Conservation (phyloP, 2,797 vertebrate genomes). For the Paguma larvata region DNA sequence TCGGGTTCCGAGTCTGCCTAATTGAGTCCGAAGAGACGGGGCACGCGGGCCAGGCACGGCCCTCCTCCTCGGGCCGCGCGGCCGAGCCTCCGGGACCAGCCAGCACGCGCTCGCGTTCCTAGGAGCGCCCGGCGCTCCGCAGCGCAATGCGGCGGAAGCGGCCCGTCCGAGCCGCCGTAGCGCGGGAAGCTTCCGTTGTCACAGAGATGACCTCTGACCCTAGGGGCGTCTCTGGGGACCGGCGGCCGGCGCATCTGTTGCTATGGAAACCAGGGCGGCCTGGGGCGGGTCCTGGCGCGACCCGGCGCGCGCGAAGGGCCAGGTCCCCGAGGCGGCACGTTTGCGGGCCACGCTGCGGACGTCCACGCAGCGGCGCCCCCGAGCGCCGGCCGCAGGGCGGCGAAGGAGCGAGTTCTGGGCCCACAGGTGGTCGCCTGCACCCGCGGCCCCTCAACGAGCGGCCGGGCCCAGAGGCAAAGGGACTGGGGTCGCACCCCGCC, state of each 20-base stretch:
- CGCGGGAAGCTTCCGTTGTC: conserved; percentile 68
- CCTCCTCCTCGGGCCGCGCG: fast-evolving
- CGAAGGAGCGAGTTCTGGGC: not conserved
- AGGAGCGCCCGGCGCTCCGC: fast-evolving
- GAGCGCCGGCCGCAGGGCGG: not conserved
- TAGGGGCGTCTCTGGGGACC: fast-evolving
- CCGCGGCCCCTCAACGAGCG: fast-evolving
- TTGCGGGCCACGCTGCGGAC: fast-evolving
- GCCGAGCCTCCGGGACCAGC: fast-evolving
- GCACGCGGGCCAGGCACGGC: not conserved
- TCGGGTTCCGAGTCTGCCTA: not conserved
- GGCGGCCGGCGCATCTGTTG: fast-evolving
- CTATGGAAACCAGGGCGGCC: conserved; percentile 39
- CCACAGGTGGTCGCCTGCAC: not conserved
- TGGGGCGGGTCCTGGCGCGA: fast-evolving
- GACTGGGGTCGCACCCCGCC: no score
- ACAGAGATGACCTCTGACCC: conserved; percentile 79
- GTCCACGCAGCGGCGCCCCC: fast-evolving
- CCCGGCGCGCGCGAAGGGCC: fast-evolving
- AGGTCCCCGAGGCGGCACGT: fast-evolving
- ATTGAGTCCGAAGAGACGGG: fast-evolving
- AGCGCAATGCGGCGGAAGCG: conserved; percentile 66
- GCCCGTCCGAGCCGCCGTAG: conserved; percentile 53
- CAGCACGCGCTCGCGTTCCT: fast-evolving
- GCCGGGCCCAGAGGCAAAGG: not conserved